Base-by-base conservation (phyloP, 1,140 invertebrate species). In the Brachionus manjavacas region DNA sequence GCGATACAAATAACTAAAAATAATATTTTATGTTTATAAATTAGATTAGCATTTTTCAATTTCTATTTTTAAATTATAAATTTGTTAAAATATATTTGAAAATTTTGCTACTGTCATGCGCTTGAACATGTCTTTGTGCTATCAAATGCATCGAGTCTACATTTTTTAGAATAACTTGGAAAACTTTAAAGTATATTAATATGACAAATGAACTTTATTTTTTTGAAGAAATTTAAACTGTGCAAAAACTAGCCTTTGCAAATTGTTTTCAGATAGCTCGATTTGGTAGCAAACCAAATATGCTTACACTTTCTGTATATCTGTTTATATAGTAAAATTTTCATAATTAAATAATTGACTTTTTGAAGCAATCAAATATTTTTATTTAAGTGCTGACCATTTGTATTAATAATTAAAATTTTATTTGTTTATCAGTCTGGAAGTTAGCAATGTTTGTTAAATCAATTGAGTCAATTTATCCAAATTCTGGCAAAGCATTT, bases 61-160 rank as follows among this genome's bases (percentile, higher is more conserved):
- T 49, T 14, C 4, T 52, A n/a, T 6, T 52, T 52, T 52, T 20
- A 23, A 8, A 60, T 60, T 20, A 60, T 23, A 9, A 60, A 60
- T 60, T 60, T 60, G 52, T 60, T 60, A 60, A 60, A 60, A 60
- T 60, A 60, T 23, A 60, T 60, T 60, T 60, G 52, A 60, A 60
- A 60, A 60, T 20, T 60, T 20, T 25, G 52, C 16, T 23, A 9
- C 16, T 8, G 52, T 60, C n/a, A 60, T 9, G 52, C 52, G 20
- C 16, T 60, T 60, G 52, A 60, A 60, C 52, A 60, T 60, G 52
- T 60, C 35, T 70, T 70, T 70, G 66, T 1, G 43, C 43, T 35
- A 35, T 6, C 4, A 35, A 35, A 35, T 35, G 31, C 31, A 35
- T 35, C 31, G 7, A 35, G 1, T 7, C 46, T 52, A 4, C 12